These are phyloP conservation scores for Hemicordylus capensis DNA, from an alignment of 2,113 vertebrate genomes.

Conservation along the genomic window DNA sequence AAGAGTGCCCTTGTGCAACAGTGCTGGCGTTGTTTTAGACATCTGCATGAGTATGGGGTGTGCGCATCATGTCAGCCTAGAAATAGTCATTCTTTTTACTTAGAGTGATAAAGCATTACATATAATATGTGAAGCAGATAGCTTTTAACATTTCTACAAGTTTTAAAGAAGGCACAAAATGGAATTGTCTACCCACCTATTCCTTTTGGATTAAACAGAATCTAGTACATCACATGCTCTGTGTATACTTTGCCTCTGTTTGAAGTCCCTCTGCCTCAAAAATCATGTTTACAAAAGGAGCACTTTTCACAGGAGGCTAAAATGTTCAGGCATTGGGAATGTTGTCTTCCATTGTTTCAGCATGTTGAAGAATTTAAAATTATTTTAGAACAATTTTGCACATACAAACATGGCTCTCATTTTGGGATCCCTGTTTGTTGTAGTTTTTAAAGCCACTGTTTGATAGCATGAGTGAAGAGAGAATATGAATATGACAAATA, in stretches of 20 bases:
- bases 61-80: too few species aligned
- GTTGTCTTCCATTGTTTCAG: not conserved
- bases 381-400: not conserved
- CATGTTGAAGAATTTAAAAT: not conserved
- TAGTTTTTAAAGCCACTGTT: not conserved
- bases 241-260: not conserved
- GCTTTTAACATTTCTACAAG: not conserved
- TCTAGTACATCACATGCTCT: not conserved
- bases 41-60: too few species aligned
- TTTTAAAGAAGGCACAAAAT: not conserved
- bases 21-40: too few species aligned
- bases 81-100: too few species aligned
- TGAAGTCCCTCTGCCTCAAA: not conserved
- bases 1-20: too few species aligned
- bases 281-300: not conserved
- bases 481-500: too few species aligned
- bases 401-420: not conserved
- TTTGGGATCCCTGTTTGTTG: not conserved
- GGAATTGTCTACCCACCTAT: not conserved
- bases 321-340: not conserved
- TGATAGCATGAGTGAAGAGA: not conserved
- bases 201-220: not conserved
- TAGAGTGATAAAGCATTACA: too few species aligned
- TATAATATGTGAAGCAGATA: not conserved
- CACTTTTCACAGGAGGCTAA: not conserved